phyloP scores from a whole-genome alignment of 2,797 vertebrate species.

The Morelia viridis region DNA sequence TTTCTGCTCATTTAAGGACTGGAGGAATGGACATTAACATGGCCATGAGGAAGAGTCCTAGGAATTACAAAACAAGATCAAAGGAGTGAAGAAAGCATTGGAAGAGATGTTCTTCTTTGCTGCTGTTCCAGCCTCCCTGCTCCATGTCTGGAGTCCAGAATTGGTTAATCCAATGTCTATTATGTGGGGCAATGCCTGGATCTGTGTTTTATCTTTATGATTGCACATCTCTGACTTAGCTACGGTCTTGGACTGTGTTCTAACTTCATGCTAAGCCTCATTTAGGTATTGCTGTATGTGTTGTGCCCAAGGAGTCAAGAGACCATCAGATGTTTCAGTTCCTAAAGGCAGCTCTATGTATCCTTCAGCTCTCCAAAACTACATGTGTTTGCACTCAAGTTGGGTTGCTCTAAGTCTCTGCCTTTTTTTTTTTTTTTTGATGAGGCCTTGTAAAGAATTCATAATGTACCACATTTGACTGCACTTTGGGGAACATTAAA shows the following conservation, averaged over 20 bases:
- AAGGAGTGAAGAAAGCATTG: neutral
- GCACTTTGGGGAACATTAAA: constrained; percentile 1
- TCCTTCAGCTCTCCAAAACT: neutral
- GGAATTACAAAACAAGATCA: neutral
- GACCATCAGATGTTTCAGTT: neutral
- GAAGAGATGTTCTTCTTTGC: neutral
- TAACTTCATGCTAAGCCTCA: neutral
- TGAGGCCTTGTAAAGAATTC: constrained; percentile 20
- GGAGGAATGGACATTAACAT: neutral
- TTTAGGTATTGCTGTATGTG: neutral
- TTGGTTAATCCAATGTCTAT: neutral
- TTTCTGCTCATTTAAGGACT: neutral
- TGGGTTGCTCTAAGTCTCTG: neutral
- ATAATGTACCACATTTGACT: constrained; percentile 7
- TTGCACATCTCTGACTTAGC: neutral
- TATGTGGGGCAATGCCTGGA: neutral
- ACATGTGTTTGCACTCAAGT: neutral
- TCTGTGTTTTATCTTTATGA: neutral
- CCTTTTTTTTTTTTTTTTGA: neutral
- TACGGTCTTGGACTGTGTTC: neutral
- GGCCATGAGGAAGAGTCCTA: neutral
- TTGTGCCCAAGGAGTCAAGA: neutral
- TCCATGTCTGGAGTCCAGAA: neutral
- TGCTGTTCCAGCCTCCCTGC: neutral
- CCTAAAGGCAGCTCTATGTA: neutral